phyloP scores from a whole-genome alignment of 2,888 invertebrate species.

The Patella ulyssiponensis region DNA sequence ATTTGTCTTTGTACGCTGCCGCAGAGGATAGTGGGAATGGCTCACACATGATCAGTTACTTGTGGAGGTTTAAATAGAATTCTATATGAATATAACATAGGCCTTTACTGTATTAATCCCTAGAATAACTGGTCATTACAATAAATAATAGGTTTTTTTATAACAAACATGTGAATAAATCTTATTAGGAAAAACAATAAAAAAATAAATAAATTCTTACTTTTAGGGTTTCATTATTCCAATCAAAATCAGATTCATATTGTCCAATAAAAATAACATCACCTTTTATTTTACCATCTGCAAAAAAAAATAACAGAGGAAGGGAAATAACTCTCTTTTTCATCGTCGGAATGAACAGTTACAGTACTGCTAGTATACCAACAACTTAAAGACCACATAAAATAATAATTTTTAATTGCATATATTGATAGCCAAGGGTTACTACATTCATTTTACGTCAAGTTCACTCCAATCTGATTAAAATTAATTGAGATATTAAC shows the following conservation, averaged over 20 bases:
- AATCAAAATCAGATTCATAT: conserved; percentile 72
- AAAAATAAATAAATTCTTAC: conserved; percentile 25
- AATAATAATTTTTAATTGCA: too few species aligned
- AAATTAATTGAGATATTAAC: too few species aligned
- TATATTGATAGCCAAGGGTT: too few species aligned
- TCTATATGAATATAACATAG: neutral
- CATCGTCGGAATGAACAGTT: too few species aligned
- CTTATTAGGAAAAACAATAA: neutral
- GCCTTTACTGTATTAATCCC: neutral
- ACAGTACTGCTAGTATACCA: too few species aligned
- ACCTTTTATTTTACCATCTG: conserved; percentile 69
- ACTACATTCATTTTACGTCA: too few species aligned
- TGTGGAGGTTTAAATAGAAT: too few species aligned
- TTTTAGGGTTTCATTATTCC: conserved; percentile 60
- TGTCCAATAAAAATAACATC: conserved; percentile 66
- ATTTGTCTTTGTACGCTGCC: too few species aligned
- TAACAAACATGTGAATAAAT: neutral
- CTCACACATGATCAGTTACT: too few species aligned
- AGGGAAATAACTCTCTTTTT: conserved; percentile 1
- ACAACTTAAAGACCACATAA: too few species aligned
- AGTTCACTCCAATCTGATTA: too few species aligned
- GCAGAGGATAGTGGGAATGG: too few species aligned
- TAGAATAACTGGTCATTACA: neutral
- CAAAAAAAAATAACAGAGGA: conserved; percentile 23
- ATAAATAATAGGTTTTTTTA: neutral